A percentile compares a stretch with the other conserved stretches of the same genome.
Conservation (phyloP, 2,888 invertebrate species). For the Lapara coniferarum region DNA sequence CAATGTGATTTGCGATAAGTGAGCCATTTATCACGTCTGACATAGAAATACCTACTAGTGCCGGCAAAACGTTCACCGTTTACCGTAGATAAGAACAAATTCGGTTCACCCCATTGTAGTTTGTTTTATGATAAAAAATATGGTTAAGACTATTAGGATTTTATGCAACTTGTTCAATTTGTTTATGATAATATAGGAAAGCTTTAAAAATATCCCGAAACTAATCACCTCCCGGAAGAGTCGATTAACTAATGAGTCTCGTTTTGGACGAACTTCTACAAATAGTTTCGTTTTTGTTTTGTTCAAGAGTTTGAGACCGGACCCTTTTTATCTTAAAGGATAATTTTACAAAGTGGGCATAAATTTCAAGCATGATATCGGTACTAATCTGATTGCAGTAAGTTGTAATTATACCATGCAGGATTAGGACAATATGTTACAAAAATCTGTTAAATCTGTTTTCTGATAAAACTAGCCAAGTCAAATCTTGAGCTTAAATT, state of each 20-base stretch:
- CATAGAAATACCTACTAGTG: slow-evolving; percentile 1
- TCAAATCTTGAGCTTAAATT: too few relatives aligned
- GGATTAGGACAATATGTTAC: too few relatives aligned
- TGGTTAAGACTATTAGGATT: too few relatives aligned
- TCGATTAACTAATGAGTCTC: slow-evolving; percentile 16
- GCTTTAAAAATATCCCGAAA: not conserved
- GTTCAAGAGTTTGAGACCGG: not conserved
- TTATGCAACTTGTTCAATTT: not conserved
- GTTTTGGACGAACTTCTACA: not conserved
- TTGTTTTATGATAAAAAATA: not conserved
- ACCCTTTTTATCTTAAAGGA: not conserved
- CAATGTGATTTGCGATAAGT: slow-evolving; percentile 20
- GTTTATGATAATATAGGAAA: not conserved
- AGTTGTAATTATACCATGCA: too few relatives aligned
- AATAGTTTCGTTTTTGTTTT: not conserved
- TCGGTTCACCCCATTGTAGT: not conserved
- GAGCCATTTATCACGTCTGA: slow-evolving; percentile 12
- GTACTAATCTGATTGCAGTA: too few relatives aligned
- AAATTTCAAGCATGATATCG: not conserved
- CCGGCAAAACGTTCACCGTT: slow-evolving; percentile 3
- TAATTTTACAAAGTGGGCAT: not conserved
- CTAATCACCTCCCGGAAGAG: slow-evolving; percentile 22
- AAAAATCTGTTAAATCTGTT: too few relatives aligned
- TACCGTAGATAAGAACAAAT: not conserved
- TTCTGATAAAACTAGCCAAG: too few relatives aligned